phyloP scores from a whole-genome alignment of 53 echinoderm and acorn worm species.

The Mesocentrotus franciscanus region DNA sequence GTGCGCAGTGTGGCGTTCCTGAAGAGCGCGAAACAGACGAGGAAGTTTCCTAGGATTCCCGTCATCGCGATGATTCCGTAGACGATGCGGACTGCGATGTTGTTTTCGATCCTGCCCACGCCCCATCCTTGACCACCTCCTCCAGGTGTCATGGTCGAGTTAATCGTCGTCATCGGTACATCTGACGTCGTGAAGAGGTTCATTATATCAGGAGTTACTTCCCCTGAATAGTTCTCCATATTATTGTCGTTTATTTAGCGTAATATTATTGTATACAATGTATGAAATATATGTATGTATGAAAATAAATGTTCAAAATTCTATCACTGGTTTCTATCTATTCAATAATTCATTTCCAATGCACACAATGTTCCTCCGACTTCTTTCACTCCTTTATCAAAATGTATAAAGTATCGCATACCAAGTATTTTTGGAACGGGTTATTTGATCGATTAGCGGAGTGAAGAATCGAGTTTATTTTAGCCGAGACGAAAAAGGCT shows the following conservation, averaged over 20 bases:
- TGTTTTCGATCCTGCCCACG: constrained; percentile 81
- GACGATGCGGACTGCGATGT: constrained; percentile 67
- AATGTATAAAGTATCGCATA: background rate
- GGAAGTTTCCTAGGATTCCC: constrained; percentile 81
- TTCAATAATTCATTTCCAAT: background rate
- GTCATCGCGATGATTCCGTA: constrained; percentile 83
- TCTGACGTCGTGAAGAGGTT: background rate
- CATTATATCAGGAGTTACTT: background rate
- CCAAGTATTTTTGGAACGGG: background rate
- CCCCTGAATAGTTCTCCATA: background rate
- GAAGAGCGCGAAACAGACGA: constrained; percentile 75
- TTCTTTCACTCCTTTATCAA: background rate
- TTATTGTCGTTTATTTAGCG: background rate
- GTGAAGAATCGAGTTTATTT: background rate
- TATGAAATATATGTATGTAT: too few species aligned
- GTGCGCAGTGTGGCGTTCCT: constrained; percentile 79
- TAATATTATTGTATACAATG: too few species aligned
- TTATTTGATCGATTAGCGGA: background rate
- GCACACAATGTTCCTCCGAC: background rate
- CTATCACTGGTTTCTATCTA: too few species aligned
- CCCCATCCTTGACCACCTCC: constrained; percentile 75
- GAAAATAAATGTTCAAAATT: background rate
- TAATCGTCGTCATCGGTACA: background rate
- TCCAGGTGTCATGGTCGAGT: background rate
- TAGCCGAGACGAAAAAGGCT: background rate